These are phyloP conservation scores for Bilobella aurantiaca DNA, from an alignment of 1,140 invertebrate species.

Conservation along the genomic window DNA sequence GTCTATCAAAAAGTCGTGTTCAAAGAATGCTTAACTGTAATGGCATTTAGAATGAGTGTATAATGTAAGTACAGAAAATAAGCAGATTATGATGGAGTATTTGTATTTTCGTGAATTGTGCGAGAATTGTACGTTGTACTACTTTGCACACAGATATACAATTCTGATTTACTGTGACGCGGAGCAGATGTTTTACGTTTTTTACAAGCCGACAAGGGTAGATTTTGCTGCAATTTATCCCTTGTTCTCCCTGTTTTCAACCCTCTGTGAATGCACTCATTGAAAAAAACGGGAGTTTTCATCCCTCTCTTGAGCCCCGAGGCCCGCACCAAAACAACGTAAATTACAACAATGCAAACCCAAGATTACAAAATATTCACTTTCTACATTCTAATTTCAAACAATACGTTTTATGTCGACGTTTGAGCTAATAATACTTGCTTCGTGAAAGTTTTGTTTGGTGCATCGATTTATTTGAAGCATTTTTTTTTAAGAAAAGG, in stretches of 20 bases:
- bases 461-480: too few species aligned
- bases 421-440: too few species aligned
- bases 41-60: not conserved
- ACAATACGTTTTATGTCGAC: too few species aligned
- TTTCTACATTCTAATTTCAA: too few species aligned
- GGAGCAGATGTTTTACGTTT: not conserved
- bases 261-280: not conserved
- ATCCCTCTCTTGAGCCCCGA: not conserved
- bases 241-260: not conserved
- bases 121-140: too few species aligned
- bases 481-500: not conserved
- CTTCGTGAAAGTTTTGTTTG: too few species aligned
- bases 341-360: not conserved
- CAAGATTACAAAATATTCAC: too few species aligned
- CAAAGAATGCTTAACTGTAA: not conserved
- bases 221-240: not conserved
- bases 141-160: too few species aligned
- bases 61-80: too few species aligned
- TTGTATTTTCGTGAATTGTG: too few species aligned
- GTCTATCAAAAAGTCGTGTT: not conserved
- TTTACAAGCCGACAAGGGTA: not conserved
- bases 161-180: not conserved
- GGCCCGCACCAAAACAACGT: not conserved
- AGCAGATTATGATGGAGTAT: too few species aligned
- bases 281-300: not conserved